A percentile compares a stretch with the other conserved stretches of the same genome.
These are phyloP conservation scores for Sphaerodactylus townsendi DNA, from an alignment of 2,113 vertebrate species.

Conservation along the genomic window DNA sequence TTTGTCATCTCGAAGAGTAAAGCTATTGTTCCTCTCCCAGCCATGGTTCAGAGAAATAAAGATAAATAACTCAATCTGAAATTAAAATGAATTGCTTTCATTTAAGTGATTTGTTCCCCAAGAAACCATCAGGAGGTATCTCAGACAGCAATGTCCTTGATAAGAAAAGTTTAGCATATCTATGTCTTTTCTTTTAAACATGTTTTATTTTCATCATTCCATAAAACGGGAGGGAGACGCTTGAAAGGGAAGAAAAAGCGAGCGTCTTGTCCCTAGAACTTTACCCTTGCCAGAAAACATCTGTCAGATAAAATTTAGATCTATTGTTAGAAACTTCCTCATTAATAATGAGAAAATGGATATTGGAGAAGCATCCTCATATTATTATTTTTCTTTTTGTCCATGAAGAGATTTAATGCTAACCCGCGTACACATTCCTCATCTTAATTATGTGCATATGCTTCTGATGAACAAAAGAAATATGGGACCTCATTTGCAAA, in stretches of 20 bases:
- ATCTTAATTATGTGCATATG: slow-evolving; percentile 2
- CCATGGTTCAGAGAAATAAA: background rate
- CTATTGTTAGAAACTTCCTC: background rate
- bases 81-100: slow-evolving; percentile 14
- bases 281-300: background rate
- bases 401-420: slow-evolving; percentile 17
- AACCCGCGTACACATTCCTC: background rate
- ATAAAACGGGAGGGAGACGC: background rate
- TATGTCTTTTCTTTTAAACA: background rate
- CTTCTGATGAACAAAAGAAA: background rate
- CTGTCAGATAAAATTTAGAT: slow-evolving; percentile 30
- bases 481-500: background rate
- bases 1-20: background rate
- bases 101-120: slow-evolving; percentile 10
- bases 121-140: background rate
- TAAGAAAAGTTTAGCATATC: background rate
- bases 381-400: background rate
- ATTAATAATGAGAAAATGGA: background rate
- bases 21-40: background rate
- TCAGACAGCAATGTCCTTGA: background rate
- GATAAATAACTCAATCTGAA: slow-evolving; percentile 3
- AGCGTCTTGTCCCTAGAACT: background rate
- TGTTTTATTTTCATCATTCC: background rate
- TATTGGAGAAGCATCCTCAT: background rate
- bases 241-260: background rate